These are phyloP conservation scores for Pogoniulus pusillus DNA, from an alignment of 2,797 vertebrate genomes.

Conservation along the genomic window DNA sequence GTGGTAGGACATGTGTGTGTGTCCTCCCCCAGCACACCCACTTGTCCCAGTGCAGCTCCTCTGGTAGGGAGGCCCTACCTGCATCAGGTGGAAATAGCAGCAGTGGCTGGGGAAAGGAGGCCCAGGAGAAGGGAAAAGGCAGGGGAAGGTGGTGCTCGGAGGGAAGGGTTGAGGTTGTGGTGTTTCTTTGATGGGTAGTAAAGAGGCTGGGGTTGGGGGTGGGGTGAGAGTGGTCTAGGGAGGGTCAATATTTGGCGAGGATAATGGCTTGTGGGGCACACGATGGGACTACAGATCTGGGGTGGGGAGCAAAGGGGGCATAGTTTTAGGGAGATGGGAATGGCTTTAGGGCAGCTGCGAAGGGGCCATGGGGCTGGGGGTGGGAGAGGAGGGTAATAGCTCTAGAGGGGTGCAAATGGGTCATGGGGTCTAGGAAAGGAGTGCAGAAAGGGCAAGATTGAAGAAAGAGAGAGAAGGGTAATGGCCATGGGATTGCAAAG, in stretches of 20 bases:
- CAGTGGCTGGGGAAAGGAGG: slow-evolving; percentile 77
- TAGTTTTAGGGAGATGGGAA: neutral
- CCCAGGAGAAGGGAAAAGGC: too few relatives aligned
- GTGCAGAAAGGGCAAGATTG: neutral
- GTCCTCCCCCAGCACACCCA: slow-evolving; percentile 78
- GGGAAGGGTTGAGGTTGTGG: neutral
- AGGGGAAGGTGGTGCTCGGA: neutral
- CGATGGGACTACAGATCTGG: neutral
- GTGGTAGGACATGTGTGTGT: slow-evolving; percentile 61
- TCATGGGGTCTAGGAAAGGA: neutral
- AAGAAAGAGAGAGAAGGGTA: neutral
- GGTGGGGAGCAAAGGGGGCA: neutral
- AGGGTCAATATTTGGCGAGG: neutral
- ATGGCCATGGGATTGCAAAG: neutral
- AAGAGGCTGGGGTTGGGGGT: neutral
- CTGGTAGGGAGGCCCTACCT: slow-evolving; percentile 76
- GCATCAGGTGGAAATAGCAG: slow-evolving; percentile 82
- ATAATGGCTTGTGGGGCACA: neutral
- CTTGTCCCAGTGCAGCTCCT: slow-evolving; percentile 81
- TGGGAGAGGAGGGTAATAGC: neutral
- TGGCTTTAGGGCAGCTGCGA: neutral
- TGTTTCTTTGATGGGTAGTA: neutral
- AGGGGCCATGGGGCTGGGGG: neutral
- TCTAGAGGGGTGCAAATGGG: neutral
- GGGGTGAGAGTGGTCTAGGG: neutral